Percentiles rank a stretch among this genome's conserved stretches.
These are phyloP conservation scores for Xiphophorus hellerii DNA, from an alignment of 2,113 vertebrate genomes.

Conservation along the genomic window DNA sequence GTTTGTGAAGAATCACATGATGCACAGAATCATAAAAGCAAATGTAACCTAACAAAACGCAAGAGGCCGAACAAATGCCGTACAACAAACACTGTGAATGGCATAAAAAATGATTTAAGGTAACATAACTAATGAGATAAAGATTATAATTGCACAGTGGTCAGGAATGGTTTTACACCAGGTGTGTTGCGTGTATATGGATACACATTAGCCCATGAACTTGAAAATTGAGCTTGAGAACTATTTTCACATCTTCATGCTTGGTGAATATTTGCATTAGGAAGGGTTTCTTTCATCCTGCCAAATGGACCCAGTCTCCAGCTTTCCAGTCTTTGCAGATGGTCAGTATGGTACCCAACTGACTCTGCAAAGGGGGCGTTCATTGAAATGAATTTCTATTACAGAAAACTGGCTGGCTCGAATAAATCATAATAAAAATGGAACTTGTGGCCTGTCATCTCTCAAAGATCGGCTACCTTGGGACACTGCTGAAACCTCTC, in stretches of 20 bases:
- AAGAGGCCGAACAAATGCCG: not conserved
- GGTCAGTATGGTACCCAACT: constrained; percentile 48
- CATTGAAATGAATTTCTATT: constrained; percentile 83
- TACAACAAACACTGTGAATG: not conserved
- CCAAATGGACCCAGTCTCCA: constrained; percentile 52
- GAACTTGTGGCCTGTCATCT: constrained; percentile 81
- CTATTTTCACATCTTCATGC: constrained; percentile 37
- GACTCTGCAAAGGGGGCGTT: constrained; percentile 54
- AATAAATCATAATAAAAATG: constrained; percentile 86
- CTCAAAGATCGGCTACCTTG: constrained; percentile 79
- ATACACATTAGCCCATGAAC: constrained; percentile 16
- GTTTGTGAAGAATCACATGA: not conserved
- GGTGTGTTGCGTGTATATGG: not conserved
- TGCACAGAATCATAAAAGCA: not conserved
- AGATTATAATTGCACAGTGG: not conserved
- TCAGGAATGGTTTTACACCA: not conserved
- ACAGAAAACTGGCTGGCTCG: constrained; percentile 76
- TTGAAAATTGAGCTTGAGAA: constrained; percentile 29
- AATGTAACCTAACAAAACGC: not conserved
- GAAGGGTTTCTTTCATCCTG: constrained; percentile 60
- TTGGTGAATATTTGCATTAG: constrained; percentile 55
- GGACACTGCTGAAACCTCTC: constrained; percentile 77
- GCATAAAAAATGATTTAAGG: too few relatives aligned
- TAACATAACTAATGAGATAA: too few relatives aligned
- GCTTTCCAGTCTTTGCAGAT: constrained; percentile 58